Evolutionary conservation across 2,888 invertebrate species (phyloP).

Genomic region (Lycophotia porphyrea): DNA sequence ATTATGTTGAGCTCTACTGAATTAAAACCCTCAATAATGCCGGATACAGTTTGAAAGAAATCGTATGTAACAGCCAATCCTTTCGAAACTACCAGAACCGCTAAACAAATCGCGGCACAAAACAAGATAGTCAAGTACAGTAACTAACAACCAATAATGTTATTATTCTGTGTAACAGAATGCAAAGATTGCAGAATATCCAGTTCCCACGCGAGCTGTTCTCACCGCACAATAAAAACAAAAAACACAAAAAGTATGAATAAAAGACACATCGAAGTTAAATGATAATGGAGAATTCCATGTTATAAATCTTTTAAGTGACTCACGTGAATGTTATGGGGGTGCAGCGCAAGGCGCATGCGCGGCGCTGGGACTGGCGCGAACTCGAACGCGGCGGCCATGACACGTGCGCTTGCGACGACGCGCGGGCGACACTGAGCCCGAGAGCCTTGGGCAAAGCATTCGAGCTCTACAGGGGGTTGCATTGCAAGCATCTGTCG

Average conservation of each 20-base stretch:
- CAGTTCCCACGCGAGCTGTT: constrained; percentile 79
- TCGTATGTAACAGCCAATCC: constrained; percentile 6
- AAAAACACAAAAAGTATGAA: constrained; percentile 44
- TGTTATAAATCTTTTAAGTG: constrained; percentile 17
- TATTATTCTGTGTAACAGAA: constrained; percentile 78
- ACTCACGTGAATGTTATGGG: constrained; percentile 88
- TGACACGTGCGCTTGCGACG: constrained; percentile 75
- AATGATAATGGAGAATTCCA: constrained; percentile 16
- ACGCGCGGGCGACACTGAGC: constrained; percentile 67
- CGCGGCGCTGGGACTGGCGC: constrained; percentile 84
- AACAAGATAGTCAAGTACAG: constrained; percentile 62
- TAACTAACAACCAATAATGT: constrained; percentile 69
- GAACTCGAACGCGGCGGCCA: constrained; percentile 67
- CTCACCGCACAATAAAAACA: constrained; percentile 61
- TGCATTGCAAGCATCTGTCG: constrained; percentile 62
- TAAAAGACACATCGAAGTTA: constrained; percentile 28
- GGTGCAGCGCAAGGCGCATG: constrained; percentile 84
- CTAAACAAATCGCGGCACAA: constrained; percentile 46
- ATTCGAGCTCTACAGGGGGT: constrained; percentile 57
- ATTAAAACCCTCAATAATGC: not conserved
- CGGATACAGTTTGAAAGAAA: constrained; percentile 21
- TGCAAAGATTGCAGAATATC: constrained; percentile 85
- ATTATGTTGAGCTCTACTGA: constrained; percentile 7
- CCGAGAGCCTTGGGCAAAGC: constrained; percentile 38
- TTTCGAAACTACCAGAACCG: constrained; percentile 38